Evolutionary conservation across 2,113 vertebrate genomes (phyloP), one percentile per base, ranked within the genome.

Genomic region (Phasianus colchicus): DNA sequence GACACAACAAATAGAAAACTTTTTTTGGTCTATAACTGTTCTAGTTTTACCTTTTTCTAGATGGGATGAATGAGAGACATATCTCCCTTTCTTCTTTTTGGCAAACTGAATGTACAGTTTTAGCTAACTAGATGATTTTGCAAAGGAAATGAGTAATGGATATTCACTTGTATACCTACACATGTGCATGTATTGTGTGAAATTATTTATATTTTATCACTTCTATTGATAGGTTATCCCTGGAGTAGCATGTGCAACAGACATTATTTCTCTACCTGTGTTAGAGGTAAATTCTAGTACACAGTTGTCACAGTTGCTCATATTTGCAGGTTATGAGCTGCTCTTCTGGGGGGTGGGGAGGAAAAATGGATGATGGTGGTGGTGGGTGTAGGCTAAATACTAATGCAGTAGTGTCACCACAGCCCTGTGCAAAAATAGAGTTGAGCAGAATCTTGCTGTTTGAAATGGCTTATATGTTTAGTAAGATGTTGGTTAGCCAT

Each of bases 161-260:
- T 43, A 57, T 61, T 65, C 3, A 48, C 36, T 61, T 74, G 50
- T 38, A 30, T 87, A 70, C 24, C 17, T 20, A 36, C 54, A 65
- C 14, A 61, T 27, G 38, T 40, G n/a, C 15, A 6, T 73, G 20
- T 45, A 85, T 79, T 76, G 3, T 63, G 13, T 29, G 52, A 21
- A 73, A 66, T 83, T 8, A 42, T 65, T 36, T 72, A 13, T 63
- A 45, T 57, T 83, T 57, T 54, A 42, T 32, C 34, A 24, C 70
- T 57, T 70, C 9, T 82, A 34, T 88, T 86, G 83, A 5, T 61
- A 98, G 97, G 92, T 98, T 83, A 96, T 99, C 71, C 98, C 98
- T 90, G 98, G 99, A 87, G 97, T 99, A 67, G 96, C 86, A 40
- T 98, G 98, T 85, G 94, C 97, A 92, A 98, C 98, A 7, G 98